Evolutionary conservation across 2,888 invertebrate species (phyloP).

Genomic region (Amphipyra tragopoginis): DNA sequence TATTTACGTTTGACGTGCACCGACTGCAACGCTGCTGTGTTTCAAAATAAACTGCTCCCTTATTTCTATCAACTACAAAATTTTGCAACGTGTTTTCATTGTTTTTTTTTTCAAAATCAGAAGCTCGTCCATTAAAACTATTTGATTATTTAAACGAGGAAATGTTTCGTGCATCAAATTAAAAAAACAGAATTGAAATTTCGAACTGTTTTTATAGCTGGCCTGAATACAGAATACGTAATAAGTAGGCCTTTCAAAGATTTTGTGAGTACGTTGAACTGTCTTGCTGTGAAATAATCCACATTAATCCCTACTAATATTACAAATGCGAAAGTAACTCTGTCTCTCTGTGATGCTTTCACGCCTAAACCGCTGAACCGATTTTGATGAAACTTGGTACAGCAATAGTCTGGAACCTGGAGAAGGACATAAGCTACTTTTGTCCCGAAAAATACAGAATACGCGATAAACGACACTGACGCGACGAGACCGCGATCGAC

Average conservation of each 20-base stretch:
- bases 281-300: no score
- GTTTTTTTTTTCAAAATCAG: background rate
- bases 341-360: no score
- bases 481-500: no score
- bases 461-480: no score
- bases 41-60: constrained; percentile 48
- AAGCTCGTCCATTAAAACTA: background rate
- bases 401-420: no score
- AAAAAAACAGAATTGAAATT: background rate
- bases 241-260: background rate
- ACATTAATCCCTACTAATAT: no score
- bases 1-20: constrained; percentile 60
- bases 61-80: constrained; percentile 16
- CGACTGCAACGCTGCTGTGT: constrained; percentile 48
- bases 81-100: background rate
- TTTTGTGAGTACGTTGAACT: constrained; percentile 3
- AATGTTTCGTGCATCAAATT: constrained; percentile 1
- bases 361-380: no score
- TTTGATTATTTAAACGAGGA: constrained; percentile 2
- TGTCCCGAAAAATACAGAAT: no score
- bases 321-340: no score
- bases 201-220: background rate
- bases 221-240: constrained; percentile 10
- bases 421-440: no score
- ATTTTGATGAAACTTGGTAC: no score